Evolutionary conservation across 2,113 vertebrate species (phyloP).

Genomic region (Butastur rufipennis): DNA sequence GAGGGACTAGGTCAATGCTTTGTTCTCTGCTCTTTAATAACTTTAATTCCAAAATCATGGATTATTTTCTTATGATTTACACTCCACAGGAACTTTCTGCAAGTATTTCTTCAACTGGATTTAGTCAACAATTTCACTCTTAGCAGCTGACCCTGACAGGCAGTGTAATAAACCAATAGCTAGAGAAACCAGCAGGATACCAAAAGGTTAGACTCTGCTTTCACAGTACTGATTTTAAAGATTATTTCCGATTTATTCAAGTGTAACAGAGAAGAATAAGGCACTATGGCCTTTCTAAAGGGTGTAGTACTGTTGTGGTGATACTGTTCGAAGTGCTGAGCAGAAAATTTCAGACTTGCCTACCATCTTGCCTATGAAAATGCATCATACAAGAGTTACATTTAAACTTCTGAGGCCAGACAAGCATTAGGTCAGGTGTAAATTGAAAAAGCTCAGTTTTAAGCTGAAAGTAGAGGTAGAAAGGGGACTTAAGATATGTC

Average conservation of each 20-base stretch:
- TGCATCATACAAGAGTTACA: neutral
- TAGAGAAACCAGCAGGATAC: neutral
- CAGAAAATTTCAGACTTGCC: neutral
- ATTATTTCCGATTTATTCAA: neutral
- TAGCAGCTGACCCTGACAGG: neutral
- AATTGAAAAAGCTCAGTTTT: neutral
- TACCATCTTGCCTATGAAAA: neutral
- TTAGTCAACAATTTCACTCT: neutral
- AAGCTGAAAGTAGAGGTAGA: neutral
- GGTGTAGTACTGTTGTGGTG: neutral
- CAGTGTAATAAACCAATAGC: neutral
- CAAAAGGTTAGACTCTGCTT: neutral
- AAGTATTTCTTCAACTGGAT: neutral
- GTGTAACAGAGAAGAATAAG: fast-evolving
- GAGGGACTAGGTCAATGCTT: neutral
- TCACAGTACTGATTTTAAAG: neutral
- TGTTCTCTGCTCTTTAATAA: neutral
- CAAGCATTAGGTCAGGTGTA: neutral
- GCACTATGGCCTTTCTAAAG: neutral
- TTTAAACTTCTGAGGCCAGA: neutral
- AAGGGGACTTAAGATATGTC: neutral
- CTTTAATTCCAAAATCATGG: neutral
- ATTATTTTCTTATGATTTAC: neutral
- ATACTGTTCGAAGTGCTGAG: neutral
- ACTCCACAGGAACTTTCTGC: neutral